These are phyloP conservation scores for Andrena trimmerana DNA, from an alignment of 2,888 invertebrate species.

Conservation along the genomic window DNA sequence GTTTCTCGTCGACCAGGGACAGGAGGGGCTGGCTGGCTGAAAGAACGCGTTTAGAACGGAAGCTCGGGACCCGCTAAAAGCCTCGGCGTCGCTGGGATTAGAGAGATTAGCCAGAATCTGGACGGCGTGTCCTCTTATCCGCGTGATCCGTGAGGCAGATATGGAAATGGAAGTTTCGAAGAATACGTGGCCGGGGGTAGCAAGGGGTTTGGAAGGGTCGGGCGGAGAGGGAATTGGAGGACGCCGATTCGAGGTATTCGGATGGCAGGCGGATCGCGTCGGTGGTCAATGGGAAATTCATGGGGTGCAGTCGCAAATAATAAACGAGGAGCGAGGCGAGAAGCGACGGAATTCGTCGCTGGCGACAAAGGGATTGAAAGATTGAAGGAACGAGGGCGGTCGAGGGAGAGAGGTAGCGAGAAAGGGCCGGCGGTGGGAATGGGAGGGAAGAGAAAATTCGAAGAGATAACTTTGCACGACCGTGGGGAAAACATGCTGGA, in stretches of 20 bases:
- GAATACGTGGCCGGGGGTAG: constrained; percentile 2
- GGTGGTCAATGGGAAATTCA: constrained; percentile 47
- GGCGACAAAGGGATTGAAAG: constrained; percentile 18
- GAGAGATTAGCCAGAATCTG: constrained; percentile 37
- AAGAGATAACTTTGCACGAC: constrained; percentile 22
- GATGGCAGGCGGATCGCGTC: constrained; percentile 17
- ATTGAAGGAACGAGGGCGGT: background rate
- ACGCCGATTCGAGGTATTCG: constrained; percentile 5
- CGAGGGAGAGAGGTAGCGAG: background rate
- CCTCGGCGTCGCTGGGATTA: constrained; percentile 17
- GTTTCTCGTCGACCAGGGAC: background rate
- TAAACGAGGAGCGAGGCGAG: background rate
- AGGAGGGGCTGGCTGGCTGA: background rate
- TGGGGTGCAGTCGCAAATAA: constrained; percentile 31
- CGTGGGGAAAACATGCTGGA: constrained; percentile 17
- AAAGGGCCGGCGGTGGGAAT: no score
- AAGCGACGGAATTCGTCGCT: background rate
- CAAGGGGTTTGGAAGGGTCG: no score
- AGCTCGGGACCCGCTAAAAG: background rate
- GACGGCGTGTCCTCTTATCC: background rate
- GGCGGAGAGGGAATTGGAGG: background rate
- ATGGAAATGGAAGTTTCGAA: constrained; percentile 31
- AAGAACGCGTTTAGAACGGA: background rate
- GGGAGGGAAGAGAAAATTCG: constrained; percentile 28
- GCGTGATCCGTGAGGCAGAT: constrained; percentile 9